phyloP scores from a whole-genome alignment of 1,140 invertebrate species.

The Fopius arisanus region DNA sequence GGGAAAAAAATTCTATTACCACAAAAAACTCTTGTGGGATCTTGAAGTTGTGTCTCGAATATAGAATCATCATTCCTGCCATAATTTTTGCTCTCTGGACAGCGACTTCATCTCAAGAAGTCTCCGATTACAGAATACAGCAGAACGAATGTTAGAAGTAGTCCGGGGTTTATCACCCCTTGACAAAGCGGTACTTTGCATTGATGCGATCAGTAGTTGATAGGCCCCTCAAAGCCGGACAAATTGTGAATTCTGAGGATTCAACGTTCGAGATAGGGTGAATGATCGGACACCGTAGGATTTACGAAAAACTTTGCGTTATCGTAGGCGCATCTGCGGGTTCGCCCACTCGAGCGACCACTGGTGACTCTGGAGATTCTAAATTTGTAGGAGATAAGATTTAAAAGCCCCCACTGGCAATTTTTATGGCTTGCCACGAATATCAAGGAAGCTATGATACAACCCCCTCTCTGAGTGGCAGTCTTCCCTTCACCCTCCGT shows the following conservation, averaged over 20 bases:
- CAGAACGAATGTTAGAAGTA: not conserved
- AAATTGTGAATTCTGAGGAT: conserved; percentile 3
- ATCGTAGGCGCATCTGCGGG: not conserved
- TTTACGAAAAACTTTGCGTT: not conserved
- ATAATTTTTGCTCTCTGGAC: too few species aligned
- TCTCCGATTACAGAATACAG: not conserved
- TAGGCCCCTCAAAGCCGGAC: not conserved
- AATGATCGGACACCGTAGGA: not conserved
- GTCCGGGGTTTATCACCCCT: not conserved
- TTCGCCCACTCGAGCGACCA: not conserved
- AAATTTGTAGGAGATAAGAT: conserved; percentile 4
- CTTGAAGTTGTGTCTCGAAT: too few species aligned
- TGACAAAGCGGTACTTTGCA: not conserved
- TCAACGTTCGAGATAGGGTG: not conserved
- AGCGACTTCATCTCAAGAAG: not conserved
- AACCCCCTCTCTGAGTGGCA: not conserved
- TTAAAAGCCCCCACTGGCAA: not conserved
- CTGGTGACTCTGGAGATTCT: conserved; percentile 1
- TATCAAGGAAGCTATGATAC: not conserved
- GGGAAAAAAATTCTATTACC: too few species aligned
- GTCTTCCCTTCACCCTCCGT: not conserved
- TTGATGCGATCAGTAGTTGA: not conserved
- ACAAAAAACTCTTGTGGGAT: too few species aligned
- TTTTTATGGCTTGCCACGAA: not conserved
- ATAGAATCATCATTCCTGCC: too few species aligned